Evolutionary conservation across 1,140 invertebrate genomes (phyloP).

Genomic region (Drosophila sproati): DNA sequence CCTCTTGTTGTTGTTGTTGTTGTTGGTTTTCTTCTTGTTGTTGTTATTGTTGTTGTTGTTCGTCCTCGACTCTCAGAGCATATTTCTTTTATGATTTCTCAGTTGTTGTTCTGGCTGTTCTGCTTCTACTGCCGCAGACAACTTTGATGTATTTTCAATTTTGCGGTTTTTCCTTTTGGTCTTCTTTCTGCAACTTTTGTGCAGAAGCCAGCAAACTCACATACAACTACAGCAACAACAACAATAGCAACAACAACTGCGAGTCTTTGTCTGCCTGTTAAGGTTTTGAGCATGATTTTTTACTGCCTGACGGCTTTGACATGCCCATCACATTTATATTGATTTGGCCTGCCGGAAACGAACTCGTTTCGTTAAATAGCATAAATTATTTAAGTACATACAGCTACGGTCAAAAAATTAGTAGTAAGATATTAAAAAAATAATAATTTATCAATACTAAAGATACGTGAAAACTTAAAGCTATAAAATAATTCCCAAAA

Average conservation of each 20-base stretch:
- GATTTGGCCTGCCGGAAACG: constrained; percentile 37
- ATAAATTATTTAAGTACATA: no score
- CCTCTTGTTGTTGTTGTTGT: background rate
- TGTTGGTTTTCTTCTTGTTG: no score
- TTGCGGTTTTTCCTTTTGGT: constrained; percentile 58
- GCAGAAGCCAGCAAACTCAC: no score
- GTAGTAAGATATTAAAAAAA: no score
- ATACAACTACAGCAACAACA: constrained; percentile 2
- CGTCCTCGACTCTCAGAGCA: constrained; percentile 15
- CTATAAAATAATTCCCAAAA: no score
- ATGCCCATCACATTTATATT: constrained; percentile 39
- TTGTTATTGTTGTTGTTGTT: constrained; percentile 44
- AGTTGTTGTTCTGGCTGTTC: constrained; percentile 3
- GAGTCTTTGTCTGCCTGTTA: constrained; percentile 34
- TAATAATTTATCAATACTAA: no score
- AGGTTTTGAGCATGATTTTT: constrained; percentile 16
- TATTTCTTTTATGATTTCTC: constrained; percentile 44
- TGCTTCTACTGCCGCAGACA: constrained; percentile 42
- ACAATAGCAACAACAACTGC: constrained; percentile 13
- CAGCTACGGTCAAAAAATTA: no score
- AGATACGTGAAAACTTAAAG: no score
- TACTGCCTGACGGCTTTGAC: constrained; percentile 31
- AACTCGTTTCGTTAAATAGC: constrained; percentile 4
- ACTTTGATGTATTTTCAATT: constrained; percentile 78
- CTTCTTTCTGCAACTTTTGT: constrained; percentile 2